phyloP scores from a whole-genome alignment of 2,888 invertebrate species.

The Dinocampus coccinellae region DNA sequence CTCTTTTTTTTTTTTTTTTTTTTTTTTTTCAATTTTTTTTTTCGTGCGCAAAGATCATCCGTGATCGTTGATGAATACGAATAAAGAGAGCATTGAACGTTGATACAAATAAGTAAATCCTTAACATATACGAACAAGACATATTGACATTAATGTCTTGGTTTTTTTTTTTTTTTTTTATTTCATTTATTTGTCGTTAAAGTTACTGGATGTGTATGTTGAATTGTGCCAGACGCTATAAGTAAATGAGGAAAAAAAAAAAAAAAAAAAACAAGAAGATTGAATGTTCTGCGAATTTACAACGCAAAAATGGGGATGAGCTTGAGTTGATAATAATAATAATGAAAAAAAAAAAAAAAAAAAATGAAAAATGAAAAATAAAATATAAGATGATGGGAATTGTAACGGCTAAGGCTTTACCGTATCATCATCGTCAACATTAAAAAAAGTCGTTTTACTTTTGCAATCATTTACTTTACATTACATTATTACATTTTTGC shows the following conservation, averaged over 20 bases:
- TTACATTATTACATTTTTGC: neutral
- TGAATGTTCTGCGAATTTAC: slow-evolving; percentile 46
- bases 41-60: neutral
- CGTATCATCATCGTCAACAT: neutral
- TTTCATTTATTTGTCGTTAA: no score
- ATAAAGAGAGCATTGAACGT: slow-evolving; percentile 42
- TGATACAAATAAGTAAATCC: slow-evolving; percentile 3
- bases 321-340: slow-evolving; percentile 30
- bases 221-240: slow-evolving; percentile 46
- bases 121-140: neutral
- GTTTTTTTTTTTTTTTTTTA: slow-evolving; percentile 50
- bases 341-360: no score
- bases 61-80: slow-evolving; percentile 39
- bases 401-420: slow-evolving; percentile 38
- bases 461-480: neutral
- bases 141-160: slow-evolving; percentile 58
- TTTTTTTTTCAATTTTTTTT: no score
- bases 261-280: neutral
- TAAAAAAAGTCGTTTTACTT: neutral
- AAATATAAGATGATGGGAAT: slow-evolving; percentile 47
- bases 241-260: neutral
- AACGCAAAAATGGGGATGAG: slow-evolving; percentile 18
- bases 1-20: neutral
- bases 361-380: no score
- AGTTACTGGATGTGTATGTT: slow-evolving; percentile 47